phyloP scores from a whole-genome alignment of 2,113 vertebrate genomes.

The Microcebus jonahi region DNA sequence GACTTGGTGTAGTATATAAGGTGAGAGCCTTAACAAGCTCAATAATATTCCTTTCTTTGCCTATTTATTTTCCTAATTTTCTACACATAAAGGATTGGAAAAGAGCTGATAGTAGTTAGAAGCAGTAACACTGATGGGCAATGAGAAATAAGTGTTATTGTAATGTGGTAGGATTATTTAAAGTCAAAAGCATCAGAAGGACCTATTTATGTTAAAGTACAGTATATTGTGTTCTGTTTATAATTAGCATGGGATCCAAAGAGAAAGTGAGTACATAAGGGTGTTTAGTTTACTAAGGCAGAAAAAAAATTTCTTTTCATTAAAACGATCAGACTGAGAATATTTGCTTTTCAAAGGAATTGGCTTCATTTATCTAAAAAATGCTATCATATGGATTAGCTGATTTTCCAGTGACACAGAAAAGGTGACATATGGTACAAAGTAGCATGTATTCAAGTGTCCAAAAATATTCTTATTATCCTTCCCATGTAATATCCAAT shows the following conservation, averaged over 20 bases:
- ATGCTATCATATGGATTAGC: neutral
- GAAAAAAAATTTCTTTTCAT: neutral
- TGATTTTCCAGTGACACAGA: neutral
- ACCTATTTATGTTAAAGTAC: neutral
- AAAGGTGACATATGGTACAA: neutral
- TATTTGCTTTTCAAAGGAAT: neutral
- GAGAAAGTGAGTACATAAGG: neutral
- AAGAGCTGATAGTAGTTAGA: neutral
- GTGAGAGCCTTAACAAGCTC: neutral
- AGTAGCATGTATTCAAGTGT: neutral
- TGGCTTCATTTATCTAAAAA: constrained; percentile 18
- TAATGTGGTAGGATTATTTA: neutral
- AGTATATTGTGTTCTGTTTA: neutral
- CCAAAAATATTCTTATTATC: constrained; percentile 6
- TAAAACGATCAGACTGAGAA: neutral
- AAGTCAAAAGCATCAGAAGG: neutral
- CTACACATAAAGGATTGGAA: neutral
- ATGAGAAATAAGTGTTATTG: neutral
- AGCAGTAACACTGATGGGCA: neutral
- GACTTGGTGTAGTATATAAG: neutral
- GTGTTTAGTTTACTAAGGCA: neutral
- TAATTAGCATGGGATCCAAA: constrained; percentile 1
- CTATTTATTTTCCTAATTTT: neutral
- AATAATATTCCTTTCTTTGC: neutral
- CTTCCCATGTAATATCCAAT: neutral